Conservation (phyloP, 2,797 vertebrate species). For the Chelon auratus region DNA sequence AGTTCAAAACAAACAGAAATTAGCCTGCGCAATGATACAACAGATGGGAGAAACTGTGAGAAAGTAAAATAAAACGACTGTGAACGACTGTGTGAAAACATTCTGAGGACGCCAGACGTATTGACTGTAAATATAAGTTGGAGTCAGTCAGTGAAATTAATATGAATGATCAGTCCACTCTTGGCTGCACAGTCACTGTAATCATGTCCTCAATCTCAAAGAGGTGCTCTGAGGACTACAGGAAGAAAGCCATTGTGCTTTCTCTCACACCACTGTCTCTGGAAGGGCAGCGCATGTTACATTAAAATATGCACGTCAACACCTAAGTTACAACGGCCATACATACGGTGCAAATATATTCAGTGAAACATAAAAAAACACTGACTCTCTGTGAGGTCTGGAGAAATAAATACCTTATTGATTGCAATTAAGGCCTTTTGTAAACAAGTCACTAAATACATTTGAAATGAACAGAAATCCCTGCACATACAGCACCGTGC, state of each 20-base stretch:
- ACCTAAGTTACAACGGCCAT: neutral
- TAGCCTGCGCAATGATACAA: constrained; percentile 31
- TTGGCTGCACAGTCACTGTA: constrained; percentile 25
- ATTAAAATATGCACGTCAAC: constrained; percentile 5
- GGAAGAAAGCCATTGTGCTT: constrained; percentile 13
- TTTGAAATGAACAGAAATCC: constrained; percentile 6
- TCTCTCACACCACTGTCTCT: constrained; percentile 37
- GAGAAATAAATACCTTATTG: neutral
- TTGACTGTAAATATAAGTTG: constrained; percentile 26
- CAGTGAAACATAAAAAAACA: constrained; percentile 5
- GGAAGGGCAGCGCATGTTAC: neutral
- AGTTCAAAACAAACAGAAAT: constrained; percentile 9
- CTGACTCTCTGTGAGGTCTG: neutral
- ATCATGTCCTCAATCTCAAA: constrained; percentile 23
- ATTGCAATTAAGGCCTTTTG: neutral
- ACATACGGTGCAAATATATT: constrained; percentile 1
- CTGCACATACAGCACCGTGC: neutral
- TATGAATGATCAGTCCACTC: constrained; percentile 50
- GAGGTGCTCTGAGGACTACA: constrained; percentile 26
- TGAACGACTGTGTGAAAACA: constrained; percentile 1
- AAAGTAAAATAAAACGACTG: constrained; percentile 20
- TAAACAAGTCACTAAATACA: constrained; percentile 3
- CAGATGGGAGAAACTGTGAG: constrained; percentile 26
- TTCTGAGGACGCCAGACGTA: constrained; percentile 12
- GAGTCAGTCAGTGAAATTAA: constrained; percentile 34